A percentile compares a stretch with the other conserved stretches of the same genome.
These are phyloP conservation scores for Syngnathus acus DNA, from an alignment of 2,797 vertebrate species.

Conservation along the genomic window DNA sequence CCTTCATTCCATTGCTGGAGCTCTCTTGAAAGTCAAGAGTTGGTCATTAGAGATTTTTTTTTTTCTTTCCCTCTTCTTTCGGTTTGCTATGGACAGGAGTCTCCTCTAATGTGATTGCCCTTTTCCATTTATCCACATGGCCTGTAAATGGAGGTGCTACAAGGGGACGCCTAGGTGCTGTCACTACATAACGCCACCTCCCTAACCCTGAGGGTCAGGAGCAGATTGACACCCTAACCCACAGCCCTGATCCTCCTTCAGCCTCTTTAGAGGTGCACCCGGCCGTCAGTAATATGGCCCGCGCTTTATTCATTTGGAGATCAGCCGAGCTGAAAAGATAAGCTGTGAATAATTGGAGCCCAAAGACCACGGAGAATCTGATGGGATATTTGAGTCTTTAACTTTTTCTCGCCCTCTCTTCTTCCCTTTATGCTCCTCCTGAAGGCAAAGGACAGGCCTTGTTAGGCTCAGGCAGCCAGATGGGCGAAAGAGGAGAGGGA, in stretches of 20 bases:
- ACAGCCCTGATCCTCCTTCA: slow-evolving; percentile 71
- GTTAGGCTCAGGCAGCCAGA: slow-evolving; percentile 74
- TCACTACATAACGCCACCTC: slow-evolving; percentile 75
- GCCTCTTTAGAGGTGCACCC: slow-evolving; percentile 80
- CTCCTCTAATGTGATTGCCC: slow-evolving; percentile 71
- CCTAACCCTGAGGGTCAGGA: slow-evolving; percentile 75
- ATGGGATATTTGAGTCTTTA: slow-evolving; percentile 65
- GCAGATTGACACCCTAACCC: slow-evolving; percentile 83
- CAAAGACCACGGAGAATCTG: slow-evolving; percentile 81
- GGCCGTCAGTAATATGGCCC: slow-evolving; percentile 81
- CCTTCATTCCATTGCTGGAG: slow-evolving; percentile 37
- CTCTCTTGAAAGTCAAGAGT: slow-evolving; percentile 59
- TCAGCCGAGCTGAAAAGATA: slow-evolving; percentile 86
- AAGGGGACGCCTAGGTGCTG: slow-evolving; percentile 68
- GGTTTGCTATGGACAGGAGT: slow-evolving; percentile 54
- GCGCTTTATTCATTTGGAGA: slow-evolving; percentile 84
- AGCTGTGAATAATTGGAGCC: slow-evolving; percentile 95
- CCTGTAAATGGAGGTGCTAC: slow-evolving; percentile 56
- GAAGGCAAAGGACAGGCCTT: slow-evolving; percentile 60
- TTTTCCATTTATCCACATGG: slow-evolving; percentile 66
- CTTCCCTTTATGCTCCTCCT: slow-evolving; percentile 54
- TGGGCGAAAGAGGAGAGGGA: slow-evolving; percentile 76
- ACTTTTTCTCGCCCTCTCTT: slow-evolving; percentile 57
- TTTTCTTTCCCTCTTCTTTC: slow-evolving; percentile 24
- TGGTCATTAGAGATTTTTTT: slow-evolving; percentile 42